A percentile compares a stretch with the other conserved stretches of the same genome.
These are phyloP conservation scores for Poeciliopsis turneri DNA, from an alignment of 2,797 vertebrate species.

Conservation along the genomic window DNA sequence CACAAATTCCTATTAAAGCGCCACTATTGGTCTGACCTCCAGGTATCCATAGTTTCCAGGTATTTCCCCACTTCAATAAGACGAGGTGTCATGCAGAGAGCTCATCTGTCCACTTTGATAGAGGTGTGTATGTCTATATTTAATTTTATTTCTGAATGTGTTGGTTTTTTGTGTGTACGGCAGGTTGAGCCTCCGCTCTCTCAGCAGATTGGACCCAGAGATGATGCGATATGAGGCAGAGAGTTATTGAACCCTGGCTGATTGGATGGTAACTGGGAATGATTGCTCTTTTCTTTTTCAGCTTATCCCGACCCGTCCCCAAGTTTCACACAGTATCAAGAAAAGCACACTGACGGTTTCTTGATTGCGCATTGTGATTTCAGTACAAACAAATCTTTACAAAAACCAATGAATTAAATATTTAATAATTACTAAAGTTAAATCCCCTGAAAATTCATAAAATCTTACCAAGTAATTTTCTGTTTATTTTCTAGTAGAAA, in stretches of 20 bases:
- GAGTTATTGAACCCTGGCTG: slow-evolving; percentile 63
- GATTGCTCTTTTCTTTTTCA: slow-evolving; percentile 57
- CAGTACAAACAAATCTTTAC: not conserved
- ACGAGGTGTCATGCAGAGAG: not conserved
- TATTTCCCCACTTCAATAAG: not conserved
- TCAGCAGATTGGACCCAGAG: slow-evolving; percentile 58
- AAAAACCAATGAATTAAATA: not conserved
- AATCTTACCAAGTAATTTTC: too few species aligned
- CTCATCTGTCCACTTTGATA: slow-evolving; percentile 15
- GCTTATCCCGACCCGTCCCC: not conserved
- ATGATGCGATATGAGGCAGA: slow-evolving; percentile 66
- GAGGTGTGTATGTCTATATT: slow-evolving; percentile 7
- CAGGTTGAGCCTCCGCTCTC: slow-evolving; percentile 44
- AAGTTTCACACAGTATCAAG: slow-evolving; percentile 9
- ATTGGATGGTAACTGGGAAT: slow-evolving; percentile 63
- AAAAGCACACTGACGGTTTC: slow-evolving; percentile 7
- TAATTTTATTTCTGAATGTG: not conserved
- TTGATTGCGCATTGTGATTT: not conserved
- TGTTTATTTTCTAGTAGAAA: too few species aligned
- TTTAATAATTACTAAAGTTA: not conserved
- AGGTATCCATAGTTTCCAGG: not conserved
- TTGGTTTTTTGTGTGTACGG: not conserved
- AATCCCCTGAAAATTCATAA: too few species aligned
- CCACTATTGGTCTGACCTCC: not conserved
- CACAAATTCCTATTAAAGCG: not conserved